Base-by-base conservation (phyloP, 2,888 invertebrate species). In the Nymphalis urticae region DNA sequence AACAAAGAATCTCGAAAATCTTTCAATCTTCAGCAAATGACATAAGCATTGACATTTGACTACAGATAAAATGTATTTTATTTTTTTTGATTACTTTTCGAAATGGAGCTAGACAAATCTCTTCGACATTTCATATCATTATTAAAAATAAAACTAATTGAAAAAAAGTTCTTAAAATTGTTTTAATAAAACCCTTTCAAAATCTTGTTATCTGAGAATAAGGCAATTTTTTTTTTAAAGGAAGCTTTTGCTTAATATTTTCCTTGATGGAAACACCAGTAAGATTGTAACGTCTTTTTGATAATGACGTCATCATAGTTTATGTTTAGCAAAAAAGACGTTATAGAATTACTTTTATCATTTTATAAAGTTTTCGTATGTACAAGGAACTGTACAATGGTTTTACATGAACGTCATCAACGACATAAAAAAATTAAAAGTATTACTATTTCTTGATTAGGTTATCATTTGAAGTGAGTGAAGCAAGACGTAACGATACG, bases 331-430 rank as follows among this genome's bases (percentile, higher is more conserved):
- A 73, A 73, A 68, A 61, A 69, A 81, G 79, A 72, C 79, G 81
- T 89, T 89, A 86, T 84, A 85, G 89, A 89, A 87, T 87, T 82
- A 80, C 75, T 62, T 83, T 85, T 83, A 84, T 82, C 74, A 71
- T 76, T 67, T 50, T 67, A 47, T 54, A 21, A 32, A 61, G 19
- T 61, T 21, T 54, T 32, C 42, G 47, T 42, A 56, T 56, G 48
- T 62, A 62, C 62, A 50, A 21, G 32, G 5, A 3, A 8, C 56
- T 78, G 80, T 83, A 82, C 78, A 61, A 68, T 68, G 71, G 50
- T 72, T 76, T 73, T 74, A 75, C 76, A 48, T 69, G 66, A 67
- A 71, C 70, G 19, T 62, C 69, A 54, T 19, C 27, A 13, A 13
- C 48, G 64, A 24, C 36, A 59, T 51, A 69, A 56, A 17, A 58